These are phyloP conservation scores for Eutrigla gurnardus DNA, from an alignment of 2,797 vertebrate genomes.

Conservation along the genomic window DNA sequence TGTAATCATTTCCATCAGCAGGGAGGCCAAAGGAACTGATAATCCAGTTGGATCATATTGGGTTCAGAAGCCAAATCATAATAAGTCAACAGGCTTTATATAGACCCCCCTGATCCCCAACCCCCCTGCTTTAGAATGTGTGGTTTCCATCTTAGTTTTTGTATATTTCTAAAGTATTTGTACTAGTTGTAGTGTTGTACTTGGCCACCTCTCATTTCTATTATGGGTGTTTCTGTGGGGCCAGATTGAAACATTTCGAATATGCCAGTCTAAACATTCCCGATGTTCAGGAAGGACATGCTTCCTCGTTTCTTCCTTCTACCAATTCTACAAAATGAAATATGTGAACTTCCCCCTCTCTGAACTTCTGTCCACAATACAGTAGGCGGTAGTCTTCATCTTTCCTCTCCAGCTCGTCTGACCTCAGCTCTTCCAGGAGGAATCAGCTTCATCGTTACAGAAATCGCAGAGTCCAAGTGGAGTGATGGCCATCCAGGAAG, in stretches of 20 bases:
- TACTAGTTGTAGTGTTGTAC: constrained; percentile 74
- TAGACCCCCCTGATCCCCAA: constrained; percentile 42
- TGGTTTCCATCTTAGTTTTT: constrained; percentile 74
- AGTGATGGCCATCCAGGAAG: constrained; percentile 46
- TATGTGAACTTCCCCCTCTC: constrained; percentile 6
- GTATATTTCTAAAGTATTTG: constrained; percentile 77
- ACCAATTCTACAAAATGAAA: constrained; percentile 21
- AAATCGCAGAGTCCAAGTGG: constrained; percentile 10
- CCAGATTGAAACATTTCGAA: constrained; percentile 61
- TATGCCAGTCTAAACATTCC: constrained; percentile 70
- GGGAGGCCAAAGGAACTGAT: constrained; percentile 64
- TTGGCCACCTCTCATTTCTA: constrained; percentile 70
- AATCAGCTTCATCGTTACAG: constrained; percentile 14
- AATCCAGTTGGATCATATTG: constrained; percentile 56
- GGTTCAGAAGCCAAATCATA: constrained; percentile 58
- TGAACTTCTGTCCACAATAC: background rate
- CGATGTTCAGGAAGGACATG: constrained; percentile 46
- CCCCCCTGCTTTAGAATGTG: constrained; percentile 73
- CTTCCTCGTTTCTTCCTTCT: constrained; percentile 44
- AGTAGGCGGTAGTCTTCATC: constrained; percentile 7
- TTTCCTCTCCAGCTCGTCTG: constrained; percentile 11
- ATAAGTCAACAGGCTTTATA: constrained; percentile 53
- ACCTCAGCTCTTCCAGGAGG: constrained; percentile 10
- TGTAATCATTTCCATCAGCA: constrained; percentile 56
- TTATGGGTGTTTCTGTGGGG: constrained; percentile 66